These are phyloP conservation scores for Drosophila melanogaster DNA, from an alignment of 1,140 invertebrate species.

Conservation along the genomic window DNA sequence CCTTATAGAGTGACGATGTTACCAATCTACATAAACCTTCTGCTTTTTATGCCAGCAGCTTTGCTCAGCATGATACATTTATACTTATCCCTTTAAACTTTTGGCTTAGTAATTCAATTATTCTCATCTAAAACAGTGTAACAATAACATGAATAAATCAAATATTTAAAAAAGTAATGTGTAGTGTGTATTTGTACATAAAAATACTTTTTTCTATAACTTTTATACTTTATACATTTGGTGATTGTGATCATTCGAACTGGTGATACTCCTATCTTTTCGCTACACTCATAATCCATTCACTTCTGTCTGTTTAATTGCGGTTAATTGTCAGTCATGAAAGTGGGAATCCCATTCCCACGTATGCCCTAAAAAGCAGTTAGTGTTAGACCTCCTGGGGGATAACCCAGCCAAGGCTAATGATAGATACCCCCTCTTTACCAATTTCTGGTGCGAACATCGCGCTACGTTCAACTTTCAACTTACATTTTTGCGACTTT, in stretches of 20 bases:
- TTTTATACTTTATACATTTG: too few species aligned
- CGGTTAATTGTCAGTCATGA: slow-evolving; percentile 40
- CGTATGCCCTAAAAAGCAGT: slow-evolving; percentile 37
- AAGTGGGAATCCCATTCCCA: slow-evolving; percentile 39
- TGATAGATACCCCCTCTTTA: slow-evolving; percentile 35
- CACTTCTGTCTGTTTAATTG: slow-evolving; percentile 49
- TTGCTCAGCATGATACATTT: neutral
- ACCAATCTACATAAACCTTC: neutral
- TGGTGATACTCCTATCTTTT: neutral
- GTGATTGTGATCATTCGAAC: too few species aligned
- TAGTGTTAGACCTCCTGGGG: slow-evolving; percentile 45
- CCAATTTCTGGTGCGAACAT: slow-evolving; percentile 55
- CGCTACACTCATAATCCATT: slow-evolving; percentile 40
- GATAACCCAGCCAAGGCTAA: slow-evolving; percentile 56
- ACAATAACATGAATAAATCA: neutral
- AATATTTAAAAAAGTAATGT: neutral
- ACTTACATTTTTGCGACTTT: slow-evolving; percentile 71
- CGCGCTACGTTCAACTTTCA: slow-evolving; percentile 71
- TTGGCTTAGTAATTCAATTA: neutral
- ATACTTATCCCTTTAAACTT: neutral
- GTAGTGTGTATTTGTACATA: too few species aligned
- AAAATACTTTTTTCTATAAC: too few species aligned
- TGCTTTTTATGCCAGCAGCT: slow-evolving; percentile 6
- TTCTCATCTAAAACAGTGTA: neutral
- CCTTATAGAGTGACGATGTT: neutral